phyloP scores from a whole-genome alignment of 23 tunicate species.

The Ciona savignyi region DNA sequence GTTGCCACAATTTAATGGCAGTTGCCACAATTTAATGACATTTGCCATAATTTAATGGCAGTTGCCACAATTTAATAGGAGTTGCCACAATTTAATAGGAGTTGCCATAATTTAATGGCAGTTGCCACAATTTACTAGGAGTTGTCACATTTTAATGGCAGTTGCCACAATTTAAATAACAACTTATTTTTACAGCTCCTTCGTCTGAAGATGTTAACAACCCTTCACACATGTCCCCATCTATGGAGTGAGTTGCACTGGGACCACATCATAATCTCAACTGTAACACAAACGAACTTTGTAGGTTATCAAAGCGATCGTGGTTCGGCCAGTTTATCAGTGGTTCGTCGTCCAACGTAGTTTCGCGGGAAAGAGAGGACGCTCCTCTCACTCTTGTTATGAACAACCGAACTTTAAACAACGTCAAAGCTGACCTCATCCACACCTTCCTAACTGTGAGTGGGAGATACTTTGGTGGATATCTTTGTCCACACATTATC shows the following conservation, averaged over 20 bases:
- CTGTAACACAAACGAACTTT: neutral
- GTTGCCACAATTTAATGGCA: too few species aligned
- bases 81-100: too few species aligned
- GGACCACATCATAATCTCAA: neutral
- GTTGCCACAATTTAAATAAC: too few species aligned
- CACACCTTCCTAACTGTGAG: slow-evolving; percentile 81
- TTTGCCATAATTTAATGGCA: too few species aligned
- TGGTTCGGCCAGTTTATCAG: slow-evolving; percentile 89
- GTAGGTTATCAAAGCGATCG: slow-evolving; percentile 75
- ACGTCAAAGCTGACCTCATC: slow-evolving; percentile 71
- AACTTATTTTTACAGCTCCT: slow-evolving; percentile 36
- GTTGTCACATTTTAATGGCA: too few species aligned
- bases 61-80: too few species aligned
- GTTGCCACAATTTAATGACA: too few species aligned
- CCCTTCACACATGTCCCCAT: slow-evolving; percentile 48
- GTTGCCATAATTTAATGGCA: too few species aligned
- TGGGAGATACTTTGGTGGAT: neutral
- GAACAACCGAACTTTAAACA: slow-evolving; percentile 62
- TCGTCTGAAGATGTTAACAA: slow-evolving; percentile 63
- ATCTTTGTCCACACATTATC: too few species aligned
- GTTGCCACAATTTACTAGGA: too few species aligned
- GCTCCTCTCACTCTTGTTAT: slow-evolving; percentile 52
- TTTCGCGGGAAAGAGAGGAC: slow-evolving; percentile 51
- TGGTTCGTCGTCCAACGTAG: slow-evolving; percentile 43
- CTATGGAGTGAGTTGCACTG: slow-evolving; percentile 46